Base-by-base conservation (phyloP, 92 coral and sea anemone species). In the Siderastrea siderea region DNA sequence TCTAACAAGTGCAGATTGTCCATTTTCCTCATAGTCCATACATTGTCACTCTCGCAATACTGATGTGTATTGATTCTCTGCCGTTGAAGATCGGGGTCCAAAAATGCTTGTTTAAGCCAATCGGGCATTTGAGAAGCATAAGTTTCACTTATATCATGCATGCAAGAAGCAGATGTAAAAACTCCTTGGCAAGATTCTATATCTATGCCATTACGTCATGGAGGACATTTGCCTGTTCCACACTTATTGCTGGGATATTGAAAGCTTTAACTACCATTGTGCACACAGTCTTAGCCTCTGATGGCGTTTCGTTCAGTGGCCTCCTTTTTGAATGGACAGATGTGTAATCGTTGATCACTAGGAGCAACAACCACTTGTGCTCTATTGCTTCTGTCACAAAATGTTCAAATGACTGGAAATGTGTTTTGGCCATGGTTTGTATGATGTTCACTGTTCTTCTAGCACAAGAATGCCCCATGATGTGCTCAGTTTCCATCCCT, bases 21-120 rank as follows among this genome's bases (percentile, higher is more conserved):
- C 92, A 92, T 92, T 92, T 89, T 92, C 68, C 95, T 73, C 92
- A 92, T 92, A 45, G 78, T 59, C 47, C 89, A 63, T 1, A 93
- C 87, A 70, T 85, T 81, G 58, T 77, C 84, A 77, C 79, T 85
- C 14, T 92, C 93, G 68, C 93, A 57, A 61, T 92, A 92, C 53
- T 71, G n/a, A 15, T 85, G 91, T 15, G 82, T 74, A 55, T 89
- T 83, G 16, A 92, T n/a, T 13, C 92, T 64, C 17, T 92, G 93
- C 60, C 91, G 70, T 71, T 92, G 61, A 80, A 92, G 85, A 26
- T 89, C 91, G n/a, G 93, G 90, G 49, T 85, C 49, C 51, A 84
- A 78, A 84, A 89, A 78, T 70, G 86, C 80, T 68, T 68, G 17
- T 12, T 47, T 48, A 11, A 84, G 66, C 82, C 89, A 84, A 8